A percentile compares a stretch with the other conserved stretches of the same genome.
phyloP scores from a whole-genome alignment of 2,113 vertebrate genomes.

The Tragulus kanchil region DNA sequence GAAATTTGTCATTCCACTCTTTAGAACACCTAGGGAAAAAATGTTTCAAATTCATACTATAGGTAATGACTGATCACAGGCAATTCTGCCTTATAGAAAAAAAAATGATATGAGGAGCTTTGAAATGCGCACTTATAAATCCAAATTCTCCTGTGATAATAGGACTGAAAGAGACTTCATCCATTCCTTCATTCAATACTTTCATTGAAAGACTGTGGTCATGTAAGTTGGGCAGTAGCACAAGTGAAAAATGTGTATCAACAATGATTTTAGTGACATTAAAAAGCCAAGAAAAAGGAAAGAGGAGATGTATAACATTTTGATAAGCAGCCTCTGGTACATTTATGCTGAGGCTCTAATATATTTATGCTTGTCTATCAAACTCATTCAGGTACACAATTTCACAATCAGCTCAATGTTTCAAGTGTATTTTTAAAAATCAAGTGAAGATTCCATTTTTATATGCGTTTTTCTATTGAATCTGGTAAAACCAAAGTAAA shows the following conservation, averaged over 20 bases:
- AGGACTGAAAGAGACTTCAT: background rate
- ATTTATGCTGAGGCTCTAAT: background rate
- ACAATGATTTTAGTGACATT: conserved; percentile 9
- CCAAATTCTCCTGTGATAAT: background rate
- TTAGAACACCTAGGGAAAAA: conserved; percentile 9
- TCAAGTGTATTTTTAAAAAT: conserved; percentile 1
- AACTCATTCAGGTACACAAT: conserved; percentile 1
- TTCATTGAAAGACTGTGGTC: background rate
- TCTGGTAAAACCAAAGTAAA: conserved; percentile 26
- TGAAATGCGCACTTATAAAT: conserved; percentile 24
- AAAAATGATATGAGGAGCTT: background rate
- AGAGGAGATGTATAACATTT: background rate
- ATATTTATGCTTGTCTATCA: conserved; percentile 36
- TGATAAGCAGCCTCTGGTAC: background rate
- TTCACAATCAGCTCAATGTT: conserved; percentile 42
- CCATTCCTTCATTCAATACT: background rate
- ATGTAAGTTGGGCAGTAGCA: background rate
- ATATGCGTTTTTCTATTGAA: background rate
- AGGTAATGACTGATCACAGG: conserved; percentile 32
- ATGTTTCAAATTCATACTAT: background rate
- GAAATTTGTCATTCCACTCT: conserved; percentile 26
- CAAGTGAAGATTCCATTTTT: background rate
- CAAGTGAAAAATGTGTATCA: background rate
- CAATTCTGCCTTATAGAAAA: conserved; percentile 42
- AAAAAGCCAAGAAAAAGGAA: conserved; percentile 35